Conservation (phyloP, 2,113 vertebrate genomes). For the Pandion haliaetus region DNA sequence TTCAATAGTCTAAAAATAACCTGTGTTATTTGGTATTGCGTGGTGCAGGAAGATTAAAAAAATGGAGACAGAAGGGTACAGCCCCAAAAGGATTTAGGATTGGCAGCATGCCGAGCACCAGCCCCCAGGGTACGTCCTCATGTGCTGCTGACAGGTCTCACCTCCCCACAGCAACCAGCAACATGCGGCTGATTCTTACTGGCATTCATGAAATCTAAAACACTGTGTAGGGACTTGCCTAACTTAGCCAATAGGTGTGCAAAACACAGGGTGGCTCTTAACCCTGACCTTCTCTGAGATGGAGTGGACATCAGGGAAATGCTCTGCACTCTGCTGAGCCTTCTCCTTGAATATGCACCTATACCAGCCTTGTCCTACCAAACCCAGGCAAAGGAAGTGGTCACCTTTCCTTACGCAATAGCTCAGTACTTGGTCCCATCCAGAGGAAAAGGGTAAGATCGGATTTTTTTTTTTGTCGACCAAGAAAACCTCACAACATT, state of each 20-base stretch:
- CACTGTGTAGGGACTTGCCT: not conserved
- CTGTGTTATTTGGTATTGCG: not conserved
- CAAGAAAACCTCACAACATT: not conserved
- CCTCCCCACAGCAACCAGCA: not conserved
- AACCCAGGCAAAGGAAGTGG: not conserved
- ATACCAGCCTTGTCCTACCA: not conserved
- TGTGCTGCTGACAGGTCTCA: not conserved
- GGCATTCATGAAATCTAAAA: not conserved
- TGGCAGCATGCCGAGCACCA: not conserved
- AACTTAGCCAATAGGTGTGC: not conserved
- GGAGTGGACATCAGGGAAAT: not conserved
- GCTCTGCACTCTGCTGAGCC: not conserved
- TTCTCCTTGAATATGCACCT: not conserved
- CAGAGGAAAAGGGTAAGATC: not conserved
- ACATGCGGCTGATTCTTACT: not conserved
- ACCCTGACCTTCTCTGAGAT: not conserved
- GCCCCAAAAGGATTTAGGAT: not conserved
- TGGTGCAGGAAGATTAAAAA: not conserved
- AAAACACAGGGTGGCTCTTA: not conserved
- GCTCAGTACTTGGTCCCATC: not conserved
- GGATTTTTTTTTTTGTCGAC: not conserved
- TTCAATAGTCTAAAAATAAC: not conserved
- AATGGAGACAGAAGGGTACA: not conserved
- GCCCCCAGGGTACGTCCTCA: not conserved
- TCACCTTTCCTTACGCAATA: not conserved